Base-by-base conservation (phyloP, 1,140 invertebrate species). In the Heterodera carotae region DNA sequence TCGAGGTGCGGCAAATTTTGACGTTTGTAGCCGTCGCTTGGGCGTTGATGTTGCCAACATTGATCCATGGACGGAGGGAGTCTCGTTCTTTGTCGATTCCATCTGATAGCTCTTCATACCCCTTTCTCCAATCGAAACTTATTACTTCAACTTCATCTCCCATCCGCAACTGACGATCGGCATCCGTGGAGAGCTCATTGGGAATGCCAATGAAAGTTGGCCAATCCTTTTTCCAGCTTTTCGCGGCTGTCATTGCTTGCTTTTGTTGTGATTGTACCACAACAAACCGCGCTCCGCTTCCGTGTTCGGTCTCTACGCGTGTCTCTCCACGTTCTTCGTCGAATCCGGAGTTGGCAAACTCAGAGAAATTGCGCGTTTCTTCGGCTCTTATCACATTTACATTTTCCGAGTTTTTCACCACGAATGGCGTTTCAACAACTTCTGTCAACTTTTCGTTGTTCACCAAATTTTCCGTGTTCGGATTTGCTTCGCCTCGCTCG, bases 371-470 rank as follows among this genome's bases (percentile, higher is more conserved):
- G n/a, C n/a, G n/a, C n/a, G n/a, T n/a, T n/a, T n/a, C n/a, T n/a
- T n/a, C n/a, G n/a, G n/a, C n/a, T n/a, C n/a, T n/a, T n/a, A n/a
- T n/a, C n/a, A n/a, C n/a, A n/a, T n/a, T n/a, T n/a, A n/a, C n/a
- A n/a, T n/a, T 6, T 33, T 67, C n/a, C 64, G n/a, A 25, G 64
- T 33, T 36, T 67, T 67, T n/a, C n/a, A n/a, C 64, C 64, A 67
- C 64, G 64, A 67, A 67, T 67, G 64, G 64, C 64, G n/a, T n/a
- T n/a, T n/a, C n/a, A n/a, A n/a, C n/a, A n/a, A n/a, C 31, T 34
- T 1, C 4, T 15, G 18, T 67, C 36, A 22, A 34, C 64, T 67
- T 67, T n/a, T 25, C 18, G 4, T 25, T 67, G 31, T 67, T 25
- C 64, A 34, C 25, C 64, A 67, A 22, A 15, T 18, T n/a, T 67